These are phyloP conservation scores for Eupithecia inturbata DNA, from an alignment of 2,888 invertebrate species.

Conservation along the genomic window DNA sequence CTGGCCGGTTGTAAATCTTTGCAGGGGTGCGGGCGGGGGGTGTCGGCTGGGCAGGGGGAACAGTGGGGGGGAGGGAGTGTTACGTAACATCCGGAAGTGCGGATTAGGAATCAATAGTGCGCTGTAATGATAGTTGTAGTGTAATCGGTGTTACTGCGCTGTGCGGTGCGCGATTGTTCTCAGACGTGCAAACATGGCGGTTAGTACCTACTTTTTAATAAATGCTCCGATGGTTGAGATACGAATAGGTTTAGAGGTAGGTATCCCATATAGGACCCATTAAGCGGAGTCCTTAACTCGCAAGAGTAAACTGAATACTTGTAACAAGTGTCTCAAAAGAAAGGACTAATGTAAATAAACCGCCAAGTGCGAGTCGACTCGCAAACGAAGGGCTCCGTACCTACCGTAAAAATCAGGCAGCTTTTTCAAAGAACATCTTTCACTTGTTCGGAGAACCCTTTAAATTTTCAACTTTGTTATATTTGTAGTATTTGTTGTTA, in stretches of 20 bases:
- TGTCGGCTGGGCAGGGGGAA: slow-evolving; percentile 46
- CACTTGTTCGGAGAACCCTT: too few species aligned
- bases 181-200: not conserved
- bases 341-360: too few species aligned
- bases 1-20: slow-evolving; percentile 78
- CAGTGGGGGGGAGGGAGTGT: slow-evolving; percentile 54
- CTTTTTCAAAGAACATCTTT: too few species aligned
- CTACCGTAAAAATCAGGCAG: too few species aligned
- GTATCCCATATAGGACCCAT: too few species aligned
- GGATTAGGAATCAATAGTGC: slow-evolving; percentile 85
- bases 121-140: slow-evolving; percentile 81
- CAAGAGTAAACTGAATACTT: too few species aligned
- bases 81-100: slow-evolving; percentile 84
- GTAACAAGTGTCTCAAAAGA: too few species aligned
- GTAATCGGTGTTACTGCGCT: slow-evolving; percentile 73
- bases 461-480: too few species aligned
- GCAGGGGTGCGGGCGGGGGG: slow-evolving; percentile 52
- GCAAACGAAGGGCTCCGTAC: too few species aligned
- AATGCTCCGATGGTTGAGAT: not conserved
- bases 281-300: too few species aligned
- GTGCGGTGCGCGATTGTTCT: slow-evolving; percentile 63
- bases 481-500: too few species aligned
- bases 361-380: too few species aligned
- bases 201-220: not conserved
- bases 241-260: not conserved